Evolutionary conservation across 2,888 invertebrate species (phyloP), one percentile per base, ranked within the genome.

Genomic region (Drosophila paracracens): DNA sequence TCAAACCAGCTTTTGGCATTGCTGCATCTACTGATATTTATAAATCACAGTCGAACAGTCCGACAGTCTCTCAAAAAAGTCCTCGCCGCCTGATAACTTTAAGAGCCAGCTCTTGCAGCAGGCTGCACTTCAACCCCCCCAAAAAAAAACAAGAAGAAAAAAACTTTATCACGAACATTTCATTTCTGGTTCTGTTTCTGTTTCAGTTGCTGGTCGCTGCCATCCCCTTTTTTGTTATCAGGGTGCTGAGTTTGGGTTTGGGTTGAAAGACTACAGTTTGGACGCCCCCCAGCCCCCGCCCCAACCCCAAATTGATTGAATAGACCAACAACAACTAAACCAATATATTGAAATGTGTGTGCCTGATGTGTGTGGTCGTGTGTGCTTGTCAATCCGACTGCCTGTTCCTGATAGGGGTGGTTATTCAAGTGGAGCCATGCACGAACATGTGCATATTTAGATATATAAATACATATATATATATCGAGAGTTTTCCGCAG

Each of bases 81-180:
- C 25, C 36, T 52, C 38, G 48, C 36, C 50, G 57, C 56, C 62
- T 66, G 74, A 79, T 59, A 64, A 48, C 50, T 40, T 69, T 38
- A 63, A 74, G 65, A 35, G 62, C n/a, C 70, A 58, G 51, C 48
- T 69, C 57, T 57, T 57, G 56, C 56, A 56, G 65, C 46, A 46
- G 61, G 38, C 61, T 79, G 81, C 79, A 79, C 66, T 79, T 81
- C 77, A 79, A 73, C 79, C 80, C 72, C 76, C 56, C 74, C 57
- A 36, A 59, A 21, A 36, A 40, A 48, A 50, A 33, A 46, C n/a
- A 38, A 16, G 25, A 63, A 56, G 48, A 46, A 36, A 58, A 68
- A 63, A 67, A 81, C 60, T 81, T 79, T 73, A 79, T 81, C 81
- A 76, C 35, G 50, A 57, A 57, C 52, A 65, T 75, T 59, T 46